These are phyloP conservation scores for Ganaspis brasiliensis DNA, from an alignment of 2,888 invertebrate genomes.

Conservation along the genomic window DNA sequence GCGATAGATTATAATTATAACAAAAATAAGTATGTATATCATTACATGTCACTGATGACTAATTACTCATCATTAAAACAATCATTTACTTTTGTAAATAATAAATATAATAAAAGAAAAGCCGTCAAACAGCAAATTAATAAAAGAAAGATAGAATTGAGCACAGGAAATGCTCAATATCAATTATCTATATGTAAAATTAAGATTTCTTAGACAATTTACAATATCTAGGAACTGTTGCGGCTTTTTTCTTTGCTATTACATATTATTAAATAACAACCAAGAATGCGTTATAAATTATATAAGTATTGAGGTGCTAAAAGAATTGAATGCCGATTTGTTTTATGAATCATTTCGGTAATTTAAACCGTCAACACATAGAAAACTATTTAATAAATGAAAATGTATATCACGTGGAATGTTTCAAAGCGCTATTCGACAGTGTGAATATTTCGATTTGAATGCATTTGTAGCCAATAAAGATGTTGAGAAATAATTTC, in stretches of 20 bases:
- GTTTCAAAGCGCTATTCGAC: constrained; percentile 47
- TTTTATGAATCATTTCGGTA: constrained; percentile 13
- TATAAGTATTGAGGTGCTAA: constrained; percentile 63
- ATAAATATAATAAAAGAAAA: not conserved
- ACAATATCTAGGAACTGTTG: constrained; percentile 56
- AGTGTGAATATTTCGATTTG: constrained; percentile 61
- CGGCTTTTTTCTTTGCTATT: constrained; percentile 58
- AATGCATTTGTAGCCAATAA: constrained; percentile 64
- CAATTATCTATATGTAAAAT: constrained; percentile 51
- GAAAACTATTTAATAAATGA: constrained; percentile 15
- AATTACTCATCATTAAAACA: not conserved
- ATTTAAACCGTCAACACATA: constrained; percentile 1
- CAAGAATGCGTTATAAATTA: constrained; percentile 48
- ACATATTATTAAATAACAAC: constrained; percentile 51
- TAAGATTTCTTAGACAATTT: constrained; percentile 47
- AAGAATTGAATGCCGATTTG: constrained; percentile 28
- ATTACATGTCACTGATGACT: constrained; percentile 2
- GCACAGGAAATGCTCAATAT: constrained; percentile 56
- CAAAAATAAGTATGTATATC: not conserved
- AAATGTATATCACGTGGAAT: constrained; percentile 23
- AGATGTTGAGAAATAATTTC: constrained; percentile 47
- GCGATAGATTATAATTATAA: not conserved
- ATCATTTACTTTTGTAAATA: constrained; percentile 34
- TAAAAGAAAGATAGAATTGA: constrained; percentile 19
- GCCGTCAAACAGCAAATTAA: not conserved